Base-by-base conservation (phyloP, 1,140 invertebrate genomes). In the Matsumurasca onukii region DNA sequence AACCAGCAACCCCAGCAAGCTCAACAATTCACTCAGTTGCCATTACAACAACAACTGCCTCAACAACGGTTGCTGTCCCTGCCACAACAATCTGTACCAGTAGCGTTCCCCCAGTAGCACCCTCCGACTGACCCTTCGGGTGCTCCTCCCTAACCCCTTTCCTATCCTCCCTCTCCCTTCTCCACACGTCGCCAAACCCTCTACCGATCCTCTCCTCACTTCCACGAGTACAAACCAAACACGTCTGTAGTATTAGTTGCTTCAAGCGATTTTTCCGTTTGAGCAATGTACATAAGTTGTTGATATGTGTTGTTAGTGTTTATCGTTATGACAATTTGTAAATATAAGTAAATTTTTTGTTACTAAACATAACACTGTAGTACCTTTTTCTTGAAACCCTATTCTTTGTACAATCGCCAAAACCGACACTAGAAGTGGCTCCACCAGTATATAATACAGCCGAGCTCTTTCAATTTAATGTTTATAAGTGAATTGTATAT, bases 171-270 rank as follows among this genome's bases (percentile, higher is more conserved):
- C n/a, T n/a, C n/a, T n/a, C n/a, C n/a, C n/a, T n/a, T n/a, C n/a
- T 31, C n/a, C 30, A 2, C 17, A 31, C 31, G 59, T 63, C 12
- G 29, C 27, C 31, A 31, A 63, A 63, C 59, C 59, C 29, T 31
- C 3, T 31, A 29, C 57, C 29, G 17, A 31, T n/a, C 15, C 39
- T 31, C 31, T 63, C 59, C 25, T n/a, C n/a, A 51, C n/a, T 31
- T 63, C 59, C 59, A 31, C 31, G 39, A 63, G 59, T 63, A 63
- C 59, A 63, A 63, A 63, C 59, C 29, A 63, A 31, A 63, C 29
- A n/a, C 39, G 1, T 61, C 31, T 31, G n/a, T 31, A 63, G 2
- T 3, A 20, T 63, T 31, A n/a, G 5, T 25, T 15, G 13, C n/a
- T 20, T 63, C 59, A 25, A 29, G 39, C 12, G 20, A 29, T 25